A percentile compares a stretch with the other conserved stretches of the same genome.
Evolutionary conservation across 2,113 vertebrate genomes (phyloP).

Genomic region (Brachypodius melanocephalos): DNA sequence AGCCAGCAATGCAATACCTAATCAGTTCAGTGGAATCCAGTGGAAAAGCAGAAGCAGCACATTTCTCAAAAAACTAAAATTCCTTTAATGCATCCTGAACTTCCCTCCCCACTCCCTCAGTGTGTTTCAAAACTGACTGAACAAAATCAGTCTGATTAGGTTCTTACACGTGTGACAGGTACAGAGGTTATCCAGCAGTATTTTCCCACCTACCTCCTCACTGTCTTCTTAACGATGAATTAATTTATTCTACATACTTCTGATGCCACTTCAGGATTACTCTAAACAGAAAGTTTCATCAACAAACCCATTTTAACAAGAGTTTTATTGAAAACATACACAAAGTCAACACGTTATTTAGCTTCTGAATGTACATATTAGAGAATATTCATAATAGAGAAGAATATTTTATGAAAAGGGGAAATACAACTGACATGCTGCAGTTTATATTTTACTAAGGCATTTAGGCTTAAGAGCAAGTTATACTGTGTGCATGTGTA

Average conservation of each 20-base stretch:
- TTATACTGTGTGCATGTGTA: neutral
- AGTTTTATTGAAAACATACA: slow-evolving; percentile 79
- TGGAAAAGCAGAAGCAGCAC: neutral
- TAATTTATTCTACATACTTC: neutral
- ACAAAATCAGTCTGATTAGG: neutral
- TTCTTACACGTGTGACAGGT: neutral
- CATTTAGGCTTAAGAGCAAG: slow-evolving; percentile 63
- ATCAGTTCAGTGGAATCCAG: neutral
- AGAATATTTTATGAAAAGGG: slow-evolving; percentile 57
- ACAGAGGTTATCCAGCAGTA: neutral
- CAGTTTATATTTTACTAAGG: slow-evolving; percentile 74
- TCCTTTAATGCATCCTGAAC: neutral
- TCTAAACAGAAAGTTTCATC: neutral
- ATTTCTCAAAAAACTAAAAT: neutral
- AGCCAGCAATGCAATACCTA: neutral
- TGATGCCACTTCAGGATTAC: neutral
- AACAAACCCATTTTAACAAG: slow-evolving; percentile 53
- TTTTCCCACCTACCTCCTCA: neutral
- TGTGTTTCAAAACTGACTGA: neutral
- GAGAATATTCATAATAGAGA: slow-evolving; percentile 45
- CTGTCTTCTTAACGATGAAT: neutral
- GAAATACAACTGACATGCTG: slow-evolving; percentile 11
- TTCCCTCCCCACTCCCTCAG: neutral
- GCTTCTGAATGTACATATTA: slow-evolving; percentile 65
- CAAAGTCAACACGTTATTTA: slow-evolving; percentile 62